Evolutionary conservation across 2,113 vertebrate species (phyloP).

Genomic region (Heterotilapia buettikoferi): DNA sequence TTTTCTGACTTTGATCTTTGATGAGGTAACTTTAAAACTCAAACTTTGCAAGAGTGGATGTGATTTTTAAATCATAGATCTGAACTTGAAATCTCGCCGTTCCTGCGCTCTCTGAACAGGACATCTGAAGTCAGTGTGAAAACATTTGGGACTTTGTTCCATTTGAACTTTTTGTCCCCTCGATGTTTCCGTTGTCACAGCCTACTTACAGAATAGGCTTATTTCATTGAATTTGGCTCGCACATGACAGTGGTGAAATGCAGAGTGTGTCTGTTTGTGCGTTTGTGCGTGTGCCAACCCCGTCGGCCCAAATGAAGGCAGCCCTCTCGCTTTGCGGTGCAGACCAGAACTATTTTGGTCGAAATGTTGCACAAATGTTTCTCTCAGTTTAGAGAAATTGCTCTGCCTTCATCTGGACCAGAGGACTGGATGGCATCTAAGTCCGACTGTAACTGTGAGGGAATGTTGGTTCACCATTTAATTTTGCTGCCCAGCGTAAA

Average conservation of each 20-base stretch:
- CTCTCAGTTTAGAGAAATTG: slow-evolving; percentile 40
- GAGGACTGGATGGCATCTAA: background rate
- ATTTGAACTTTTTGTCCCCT: slow-evolving; percentile 34
- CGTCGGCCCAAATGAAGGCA: slow-evolving; percentile 54
- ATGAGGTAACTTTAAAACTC: background rate
- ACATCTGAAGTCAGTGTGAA: background rate
- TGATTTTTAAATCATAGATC: background rate
- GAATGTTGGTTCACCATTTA: background rate
- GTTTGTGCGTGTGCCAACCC: slow-evolving; percentile 34
- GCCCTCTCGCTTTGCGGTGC: slow-evolving; percentile 57
- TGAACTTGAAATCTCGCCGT: background rate
- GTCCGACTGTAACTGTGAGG: background rate
- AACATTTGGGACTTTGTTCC: slow-evolving; percentile 9
- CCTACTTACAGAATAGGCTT: slow-evolving; percentile 30
- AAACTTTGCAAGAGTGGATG: background rate
- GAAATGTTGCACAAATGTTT: slow-evolving; percentile 69
- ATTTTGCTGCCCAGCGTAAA: background rate
- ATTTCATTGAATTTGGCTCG: slow-evolving; percentile 50
- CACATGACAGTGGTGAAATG: slow-evolving; percentile 40
- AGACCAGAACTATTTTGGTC: slow-evolving; percentile 63
- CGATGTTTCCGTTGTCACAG: slow-evolving; percentile 50
- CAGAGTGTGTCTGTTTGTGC: slow-evolving; percentile 5
- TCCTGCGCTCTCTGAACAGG: background rate
- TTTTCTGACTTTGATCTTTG: background rate
- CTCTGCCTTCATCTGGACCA: slow-evolving; percentile 19